A percentile compares a stretch with the other conserved stretches of the same genome.
Evolutionary conservation across 2,113 vertebrate species (phyloP).

Genomic region (Heterotis niloticus): DNA sequence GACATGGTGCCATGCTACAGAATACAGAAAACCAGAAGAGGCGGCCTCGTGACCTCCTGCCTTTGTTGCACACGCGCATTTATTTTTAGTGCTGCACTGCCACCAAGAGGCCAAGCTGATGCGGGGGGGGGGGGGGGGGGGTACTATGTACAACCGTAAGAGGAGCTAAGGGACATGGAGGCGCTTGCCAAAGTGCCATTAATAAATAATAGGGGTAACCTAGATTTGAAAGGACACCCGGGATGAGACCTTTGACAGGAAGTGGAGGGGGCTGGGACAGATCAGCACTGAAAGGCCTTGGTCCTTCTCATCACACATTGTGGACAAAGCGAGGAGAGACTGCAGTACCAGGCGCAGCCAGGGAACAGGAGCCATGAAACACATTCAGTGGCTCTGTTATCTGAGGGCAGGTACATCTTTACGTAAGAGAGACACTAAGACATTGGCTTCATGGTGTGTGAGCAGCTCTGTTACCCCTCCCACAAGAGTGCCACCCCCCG

Average conservation of each 20-base stretch:
- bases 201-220: conserved; percentile 20
- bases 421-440: too few relatives aligned
- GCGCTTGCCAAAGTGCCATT: neutral
- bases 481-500: too few relatives aligned
- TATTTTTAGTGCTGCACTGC: conserved; percentile 6
- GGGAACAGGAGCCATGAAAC: neutral
- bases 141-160: neutral
- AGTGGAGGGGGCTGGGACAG: neutral
- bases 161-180: neutral
- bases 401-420: too few relatives aligned
- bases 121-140: neutral
- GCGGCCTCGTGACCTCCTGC: too few relatives aligned
- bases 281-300: too few relatives aligned
- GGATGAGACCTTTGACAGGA: conserved; percentile 6
- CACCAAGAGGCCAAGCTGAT: neutral
- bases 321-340: neutral
- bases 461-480: too few relatives aligned
- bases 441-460: too few relatives aligned
- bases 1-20: too few relatives aligned
- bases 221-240: conserved; percentile 8
- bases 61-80: neutral
- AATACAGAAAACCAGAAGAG: too few relatives aligned
- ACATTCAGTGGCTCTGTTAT: neutral
- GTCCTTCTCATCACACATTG: neutral
- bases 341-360: neutral